Evolutionary conservation across 2,113 vertebrate species (phyloP).

Genomic region (Cyphomyrus plagiostoma): DNA sequence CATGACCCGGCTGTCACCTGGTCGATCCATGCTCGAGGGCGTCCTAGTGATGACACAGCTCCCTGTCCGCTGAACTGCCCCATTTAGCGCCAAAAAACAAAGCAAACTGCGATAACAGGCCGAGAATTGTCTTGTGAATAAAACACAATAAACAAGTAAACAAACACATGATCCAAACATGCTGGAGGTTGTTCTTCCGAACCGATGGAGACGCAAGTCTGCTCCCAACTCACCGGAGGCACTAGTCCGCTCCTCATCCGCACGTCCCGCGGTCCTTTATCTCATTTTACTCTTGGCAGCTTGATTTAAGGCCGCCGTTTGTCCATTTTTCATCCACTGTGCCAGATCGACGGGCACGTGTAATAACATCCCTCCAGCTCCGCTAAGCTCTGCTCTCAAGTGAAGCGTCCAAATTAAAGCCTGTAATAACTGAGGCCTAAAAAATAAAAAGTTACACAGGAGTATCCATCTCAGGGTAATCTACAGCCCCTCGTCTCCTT

Average conservation of each 20-base stretch:
- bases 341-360: constrained; percentile 52
- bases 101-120: background rate
- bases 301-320: constrained; percentile 53
- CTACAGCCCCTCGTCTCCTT: background rate
- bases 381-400: constrained; percentile 55
- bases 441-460: constrained; percentile 13
- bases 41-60: background rate
- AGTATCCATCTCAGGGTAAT: background rate
- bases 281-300: constrained; percentile 14
- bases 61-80: background rate
- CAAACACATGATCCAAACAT: background rate
- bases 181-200: background rate
- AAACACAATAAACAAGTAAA: background rate
- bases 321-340: constrained; percentile 55
- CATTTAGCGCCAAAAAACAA: background rate
- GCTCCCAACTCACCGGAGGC: background rate
- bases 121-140: background rate
- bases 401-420: constrained; percentile 54
- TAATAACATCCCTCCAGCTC: constrained; percentile 54
- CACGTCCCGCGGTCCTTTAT: constrained; percentile 12
- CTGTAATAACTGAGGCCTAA: constrained; percentile 49
- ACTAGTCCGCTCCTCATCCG: background rate
- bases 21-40: background rate
- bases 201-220: background rate
- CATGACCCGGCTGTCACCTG: background rate